Conservation (phyloP, 2,113 vertebrate species). For the Thalassarche chlororhynchos region DNA sequence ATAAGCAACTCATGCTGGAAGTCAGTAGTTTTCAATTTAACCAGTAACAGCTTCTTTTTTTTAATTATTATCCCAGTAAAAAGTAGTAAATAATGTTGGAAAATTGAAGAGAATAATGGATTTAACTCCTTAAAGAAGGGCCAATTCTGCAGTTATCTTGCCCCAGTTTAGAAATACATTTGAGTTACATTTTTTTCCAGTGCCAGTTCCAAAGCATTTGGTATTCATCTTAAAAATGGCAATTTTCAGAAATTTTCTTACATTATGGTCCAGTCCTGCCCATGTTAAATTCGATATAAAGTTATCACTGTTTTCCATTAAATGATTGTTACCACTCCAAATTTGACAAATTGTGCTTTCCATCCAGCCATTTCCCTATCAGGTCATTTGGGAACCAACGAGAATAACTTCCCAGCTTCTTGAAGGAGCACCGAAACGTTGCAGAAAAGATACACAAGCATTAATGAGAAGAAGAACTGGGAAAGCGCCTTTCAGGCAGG, state of each 20-base stretch:
- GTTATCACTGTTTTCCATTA: not conserved
- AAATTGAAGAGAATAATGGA: not conserved
- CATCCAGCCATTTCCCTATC: not conserved
- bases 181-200: not conserved
- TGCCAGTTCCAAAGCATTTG: not conserved
- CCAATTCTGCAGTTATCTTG: not conserved
- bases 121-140: not conserved
- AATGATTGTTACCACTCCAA: not conserved
- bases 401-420: not conserved
- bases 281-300: not conserved
- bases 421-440: not conserved
- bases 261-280: not conserved
- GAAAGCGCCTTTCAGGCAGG: not conserved
- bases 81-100: not conserved
- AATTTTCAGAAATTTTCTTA: not conserved
- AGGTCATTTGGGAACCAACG: not conserved
- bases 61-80: not conserved
- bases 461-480: not conserved
- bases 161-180: not conserved
- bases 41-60: not conserved
- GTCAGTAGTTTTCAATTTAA: not conserved
- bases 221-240: not conserved
- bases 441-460: not conserved
- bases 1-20: not conserved
- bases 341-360: not conserved